Base-by-base conservation (phyloP, 2,113 vertebrate species). In the Limanda limanda region DNA sequence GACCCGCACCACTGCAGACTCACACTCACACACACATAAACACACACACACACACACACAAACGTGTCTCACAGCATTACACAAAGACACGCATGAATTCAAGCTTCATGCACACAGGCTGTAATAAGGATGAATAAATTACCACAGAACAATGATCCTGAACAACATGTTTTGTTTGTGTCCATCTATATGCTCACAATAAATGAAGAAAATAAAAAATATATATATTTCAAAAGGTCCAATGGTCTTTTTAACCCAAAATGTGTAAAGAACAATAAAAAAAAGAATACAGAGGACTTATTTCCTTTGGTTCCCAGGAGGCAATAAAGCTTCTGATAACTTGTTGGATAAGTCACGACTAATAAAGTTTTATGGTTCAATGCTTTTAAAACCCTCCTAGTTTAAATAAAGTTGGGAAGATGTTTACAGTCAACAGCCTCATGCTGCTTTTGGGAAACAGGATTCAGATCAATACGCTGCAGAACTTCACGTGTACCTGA, bases 1-100 rank as follows among this genome's bases (percentile, higher is more conserved):
- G 37, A 55, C 25, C 77, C 67, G 40, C 61, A 37, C 35, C 61
- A 42, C 79, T 82, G 82, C 80, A 89, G 66, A 81, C 51, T n/a
- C 20, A 52, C 51, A n/a, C 51, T 10, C 51, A 52, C 51, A 52
- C 51, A 52, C 51, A 52, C 51, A 52, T 20, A 52, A 18, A 52
- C 51, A 52, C 51, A 52, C 51, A n/a, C 20, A 52, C 51, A 52
- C 48, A 52, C 48, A 55, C 52, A 55, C 52, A 54, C 51, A 54
- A 20, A 54, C 21, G 8, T 9, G 8, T 37, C 35, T 37, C 35
- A 37, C 1, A 37, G 7, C 35, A 37, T 37, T 37, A 37, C 35
- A 37, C 35, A 37, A 9, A 17, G 37, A 23, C 48, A 48, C 10
- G 40, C 20, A 27, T 17, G 23, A 48, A 48, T 18, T 17, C 15